phyloP scores from a whole-genome alignment of 2,113 vertebrate species.

The Orthochromis indermauri region DNA sequence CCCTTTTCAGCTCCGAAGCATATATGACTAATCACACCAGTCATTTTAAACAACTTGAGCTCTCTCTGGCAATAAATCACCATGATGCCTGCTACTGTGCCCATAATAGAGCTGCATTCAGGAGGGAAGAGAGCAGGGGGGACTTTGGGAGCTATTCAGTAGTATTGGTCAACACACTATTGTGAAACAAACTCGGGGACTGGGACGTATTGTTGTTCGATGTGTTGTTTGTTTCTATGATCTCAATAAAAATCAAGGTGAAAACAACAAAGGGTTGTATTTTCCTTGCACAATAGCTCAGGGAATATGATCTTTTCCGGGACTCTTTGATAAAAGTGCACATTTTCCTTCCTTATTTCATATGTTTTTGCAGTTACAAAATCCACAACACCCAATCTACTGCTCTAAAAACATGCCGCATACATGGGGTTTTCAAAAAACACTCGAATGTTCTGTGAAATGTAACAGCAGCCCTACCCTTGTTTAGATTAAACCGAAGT shows the following conservation, averaged over 20 bases:
- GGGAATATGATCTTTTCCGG: slow-evolving; percentile 13
- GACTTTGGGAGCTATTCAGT: slow-evolving; percentile 57
- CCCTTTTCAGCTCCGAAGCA: slow-evolving; percentile 53
- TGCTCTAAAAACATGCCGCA: not conserved
- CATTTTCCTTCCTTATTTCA: not conserved
- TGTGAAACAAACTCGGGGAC: slow-evolving; percentile 46
- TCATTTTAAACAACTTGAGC: slow-evolving; percentile 75
- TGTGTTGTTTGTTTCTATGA: slow-evolving; percentile 53
- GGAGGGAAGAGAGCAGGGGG: slow-evolving; percentile 27
- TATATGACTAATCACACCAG: slow-evolving; percentile 77
- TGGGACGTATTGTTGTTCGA: slow-evolving; percentile 41
- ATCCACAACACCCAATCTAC: not conserved
- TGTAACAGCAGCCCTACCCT: not conserved
- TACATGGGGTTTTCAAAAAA: not conserved
- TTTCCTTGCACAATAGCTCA: slow-evolving; percentile 7
- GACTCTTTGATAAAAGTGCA: slow-evolving; percentile 4
- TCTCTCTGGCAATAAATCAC: slow-evolving; percentile 74
- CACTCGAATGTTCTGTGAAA: not conserved
- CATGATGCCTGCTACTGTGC: slow-evolving; percentile 66
- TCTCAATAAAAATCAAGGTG: slow-evolving; percentile 44
- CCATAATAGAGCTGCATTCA: slow-evolving; percentile 65
- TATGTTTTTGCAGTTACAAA: not conserved
- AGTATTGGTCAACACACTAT: slow-evolving; percentile 61
- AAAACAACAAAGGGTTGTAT: slow-evolving; percentile 35
- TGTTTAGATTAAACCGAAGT: slow-evolving; percentile 4